phyloP scores from a whole-genome alignment of 2,888 invertebrate species.

The Leptothorax acervorum region DNA sequence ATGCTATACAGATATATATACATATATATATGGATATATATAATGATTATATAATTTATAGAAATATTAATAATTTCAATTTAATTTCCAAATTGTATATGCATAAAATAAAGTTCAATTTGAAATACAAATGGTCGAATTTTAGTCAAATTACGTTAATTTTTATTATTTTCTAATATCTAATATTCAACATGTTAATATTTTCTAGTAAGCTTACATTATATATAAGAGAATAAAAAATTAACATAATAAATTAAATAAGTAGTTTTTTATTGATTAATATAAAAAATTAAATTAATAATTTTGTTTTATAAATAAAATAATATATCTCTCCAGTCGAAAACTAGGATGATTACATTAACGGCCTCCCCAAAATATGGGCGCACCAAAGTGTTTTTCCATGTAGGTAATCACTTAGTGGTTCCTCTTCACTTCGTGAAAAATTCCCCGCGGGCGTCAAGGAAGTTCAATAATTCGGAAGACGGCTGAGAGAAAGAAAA shows the following conservation, averaged over 20 bases:
- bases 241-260: not conserved
- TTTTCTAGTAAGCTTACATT: not conserved
- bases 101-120: not conserved
- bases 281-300: not conserved
- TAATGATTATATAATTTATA: too few relatives aligned
- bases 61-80: not conserved
- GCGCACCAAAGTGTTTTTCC: not conserved
- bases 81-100: not conserved
- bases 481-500: not conserved
- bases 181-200: not conserved
- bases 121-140: not conserved
- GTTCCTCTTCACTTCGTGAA: not conserved
- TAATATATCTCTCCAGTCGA: not conserved
- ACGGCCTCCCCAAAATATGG: not conserved
- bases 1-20: not conserved
- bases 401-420: constrained; percentile 35
- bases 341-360: not conserved
- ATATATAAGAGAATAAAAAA: not conserved
- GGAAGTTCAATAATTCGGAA: constrained; percentile 20
- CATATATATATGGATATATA: too few relatives aligned
- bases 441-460: not conserved
- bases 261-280: not conserved
- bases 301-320: constrained; percentile 6
- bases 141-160: not conserved
- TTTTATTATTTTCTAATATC: not conserved